Conservation (phyloP, 2,113 vertebrate genomes). For the Chinchilla lanigera region DNA sequence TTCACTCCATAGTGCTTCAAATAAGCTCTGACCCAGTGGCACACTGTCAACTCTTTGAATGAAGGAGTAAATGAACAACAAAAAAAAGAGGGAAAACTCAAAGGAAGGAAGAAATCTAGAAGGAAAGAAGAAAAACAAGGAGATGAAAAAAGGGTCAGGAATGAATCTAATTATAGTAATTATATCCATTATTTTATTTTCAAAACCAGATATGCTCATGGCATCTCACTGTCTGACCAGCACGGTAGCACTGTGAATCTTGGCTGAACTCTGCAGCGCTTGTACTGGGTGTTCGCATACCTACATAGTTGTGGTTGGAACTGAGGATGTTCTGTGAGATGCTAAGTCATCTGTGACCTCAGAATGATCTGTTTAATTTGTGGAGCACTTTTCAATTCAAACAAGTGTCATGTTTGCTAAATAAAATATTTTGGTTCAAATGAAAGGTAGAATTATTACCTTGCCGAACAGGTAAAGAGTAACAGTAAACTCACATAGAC, state of each 20-base stretch:
- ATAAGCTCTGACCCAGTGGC: not conserved
- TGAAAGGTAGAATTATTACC: not conserved
- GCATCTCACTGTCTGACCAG: not conserved
- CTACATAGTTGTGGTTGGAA: not conserved
- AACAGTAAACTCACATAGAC: not conserved
- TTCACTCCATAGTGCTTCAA: not conserved
- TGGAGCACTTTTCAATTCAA: not conserved
- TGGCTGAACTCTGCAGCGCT: not conserved
- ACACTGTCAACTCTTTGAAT: not conserved
- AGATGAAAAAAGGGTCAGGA: accelerated
- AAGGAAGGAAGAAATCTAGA: not conserved
- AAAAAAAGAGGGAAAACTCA: accelerated
- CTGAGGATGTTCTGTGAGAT: not conserved
- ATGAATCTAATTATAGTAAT: not conserved
- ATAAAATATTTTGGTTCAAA: not conserved
- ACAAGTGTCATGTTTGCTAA: not conserved
- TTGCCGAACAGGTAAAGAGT: not conserved
- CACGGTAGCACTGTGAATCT: not conserved
- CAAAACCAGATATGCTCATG: not conserved
- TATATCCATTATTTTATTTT: not conserved
- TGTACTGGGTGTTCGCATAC: no score
- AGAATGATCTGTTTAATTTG: not conserved
- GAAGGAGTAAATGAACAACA: not conserved
- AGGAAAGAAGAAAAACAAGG: not conserved
- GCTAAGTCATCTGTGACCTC: not conserved